Evolutionary conservation across 2,797 vertebrate genomes (phyloP), one percentile per base, ranked within the genome.

Genomic region (Hylomyscus alleni): DNA sequence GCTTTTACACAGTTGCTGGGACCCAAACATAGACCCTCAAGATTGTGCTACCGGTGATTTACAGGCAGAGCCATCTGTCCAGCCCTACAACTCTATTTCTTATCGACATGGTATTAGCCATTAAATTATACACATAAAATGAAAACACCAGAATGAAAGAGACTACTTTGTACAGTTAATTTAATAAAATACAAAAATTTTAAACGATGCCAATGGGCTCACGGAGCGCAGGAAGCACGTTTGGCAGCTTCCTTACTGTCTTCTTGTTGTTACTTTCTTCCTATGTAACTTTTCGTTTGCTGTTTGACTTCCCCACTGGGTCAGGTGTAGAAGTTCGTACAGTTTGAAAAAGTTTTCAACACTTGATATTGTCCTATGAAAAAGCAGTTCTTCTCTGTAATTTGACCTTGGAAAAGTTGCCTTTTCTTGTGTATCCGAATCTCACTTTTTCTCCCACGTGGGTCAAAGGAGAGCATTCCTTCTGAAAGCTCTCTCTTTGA

Each of bases 401-500:
- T 78, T 83, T 93, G 83, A 37, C 52, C 37, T 73, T 80, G 47
- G 81, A 67, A 96, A 47, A 94, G 75, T 94, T 52, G 22, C n/a
- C 75, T 96, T 91, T 80, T 67, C 75, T 82, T 56, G 12, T 69
- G 37, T 22, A 82, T 85, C 58, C 72, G 69, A 76, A 54, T 88
- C 95, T 93, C 44, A 31, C 34, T 94, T 97, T 97, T 93, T 88
- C 37, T 97, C 91, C 31, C 29, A 4, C 62, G 20, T 69, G 37
- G 73, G 80, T 94, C 78, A 91, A 94, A 85, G 76, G 90, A 96
- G 95, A 96, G 44, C 31, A 84, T 94, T 95, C 65, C 95, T 95
- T 95, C 84, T 88, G 69, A 91, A 97, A 87, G 56, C 67, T 96
- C 62, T 84, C 24, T 89, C n/a, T 96, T 91, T 93, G 69, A 92